Conservation (phyloP, 2,888 invertebrate species). For the Diplolepis rosae region DNA sequence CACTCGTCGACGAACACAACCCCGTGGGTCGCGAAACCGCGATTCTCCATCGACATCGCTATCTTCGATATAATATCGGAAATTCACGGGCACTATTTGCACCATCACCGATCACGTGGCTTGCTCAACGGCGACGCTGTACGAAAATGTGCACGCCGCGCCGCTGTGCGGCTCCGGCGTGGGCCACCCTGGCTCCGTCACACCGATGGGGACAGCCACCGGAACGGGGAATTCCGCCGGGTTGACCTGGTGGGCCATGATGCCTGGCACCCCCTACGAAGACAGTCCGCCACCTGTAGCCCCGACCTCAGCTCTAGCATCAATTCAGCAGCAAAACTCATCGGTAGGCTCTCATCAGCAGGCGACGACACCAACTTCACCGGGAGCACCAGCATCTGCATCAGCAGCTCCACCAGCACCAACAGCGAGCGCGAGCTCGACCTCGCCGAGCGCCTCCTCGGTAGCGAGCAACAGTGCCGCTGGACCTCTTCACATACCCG, state of each 20-base stretch:
- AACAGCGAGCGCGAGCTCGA: conserved; percentile 80
- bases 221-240: conserved; percentile 89
- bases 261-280: conserved; percentile 88
- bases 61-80: conserved; percentile 62
- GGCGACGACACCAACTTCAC: conserved; percentile 75
- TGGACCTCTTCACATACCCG: conserved; percentile 91
- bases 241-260: conserved; percentile 88
- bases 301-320: conserved; percentile 72
- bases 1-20: background rate
- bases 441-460: conserved; percentile 76
- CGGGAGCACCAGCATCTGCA: conserved; percentile 73
- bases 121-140: conserved; percentile 88
- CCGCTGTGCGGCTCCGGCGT: conserved; percentile 76
- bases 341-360: conserved; percentile 71
- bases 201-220: conserved; percentile 80
- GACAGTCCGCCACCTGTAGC: conserved; percentile 77
- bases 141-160: conserved; percentile 86
- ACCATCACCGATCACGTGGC: conserved; percentile 85
- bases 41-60: conserved; percentile 39
- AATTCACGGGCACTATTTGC: conserved; percentile 76
- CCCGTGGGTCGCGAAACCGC: conserved; percentile 32
- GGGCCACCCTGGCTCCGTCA: conserved; percentile 73
- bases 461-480: conserved; percentile 81
- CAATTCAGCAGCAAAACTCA: conserved; percentile 70
- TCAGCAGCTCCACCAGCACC: conserved; percentile 69